Evolutionary conservation across 1,140 invertebrate species (phyloP).

Genomic region (Thereuonema tuberculata): DNA sequence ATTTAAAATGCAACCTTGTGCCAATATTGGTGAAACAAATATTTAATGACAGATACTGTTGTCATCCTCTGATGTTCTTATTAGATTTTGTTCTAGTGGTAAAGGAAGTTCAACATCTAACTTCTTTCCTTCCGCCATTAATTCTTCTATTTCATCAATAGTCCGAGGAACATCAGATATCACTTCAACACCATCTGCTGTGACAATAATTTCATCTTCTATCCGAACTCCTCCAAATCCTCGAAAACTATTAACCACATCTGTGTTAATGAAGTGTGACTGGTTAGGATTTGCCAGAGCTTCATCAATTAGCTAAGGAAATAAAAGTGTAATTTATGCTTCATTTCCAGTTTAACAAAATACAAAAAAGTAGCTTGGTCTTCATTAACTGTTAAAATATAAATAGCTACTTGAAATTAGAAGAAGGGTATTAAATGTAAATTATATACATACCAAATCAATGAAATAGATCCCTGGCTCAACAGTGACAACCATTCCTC

Average conservation of each 20-base stretch:
- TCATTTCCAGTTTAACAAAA: no score
- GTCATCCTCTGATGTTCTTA: no score
- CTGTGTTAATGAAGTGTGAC: constrained; percentile 58
- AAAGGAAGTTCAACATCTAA: constrained; percentile 20
- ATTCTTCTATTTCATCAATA: constrained; percentile 61
- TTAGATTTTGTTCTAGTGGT: no score
- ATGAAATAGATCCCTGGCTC: constrained; percentile 97
- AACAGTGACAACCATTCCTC: constrained; percentile 87
- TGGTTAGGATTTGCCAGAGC: constrained; percentile 34
- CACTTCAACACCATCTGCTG: constrained; percentile 66
- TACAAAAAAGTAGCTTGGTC: no score
- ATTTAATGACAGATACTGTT: no score
- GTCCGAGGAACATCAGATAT: constrained; percentile 79
- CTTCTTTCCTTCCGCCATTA: constrained; percentile 42
- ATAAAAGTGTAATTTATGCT: no score
- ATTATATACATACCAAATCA: constrained; percentile 45
- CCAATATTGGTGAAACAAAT: no score
- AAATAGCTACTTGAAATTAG: no score
- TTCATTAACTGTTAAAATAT: no score
- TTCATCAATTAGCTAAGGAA: constrained; percentile 36
- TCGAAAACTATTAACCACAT: constrained; percentile 56
- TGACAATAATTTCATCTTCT: constrained; percentile 89
- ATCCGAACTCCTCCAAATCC: constrained; percentile 87
- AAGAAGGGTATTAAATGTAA: no score
- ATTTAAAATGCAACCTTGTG: no score